phyloP scores from a whole-genome alignment of 2,888 invertebrate species.

The Catocala sponsa region DNA sequence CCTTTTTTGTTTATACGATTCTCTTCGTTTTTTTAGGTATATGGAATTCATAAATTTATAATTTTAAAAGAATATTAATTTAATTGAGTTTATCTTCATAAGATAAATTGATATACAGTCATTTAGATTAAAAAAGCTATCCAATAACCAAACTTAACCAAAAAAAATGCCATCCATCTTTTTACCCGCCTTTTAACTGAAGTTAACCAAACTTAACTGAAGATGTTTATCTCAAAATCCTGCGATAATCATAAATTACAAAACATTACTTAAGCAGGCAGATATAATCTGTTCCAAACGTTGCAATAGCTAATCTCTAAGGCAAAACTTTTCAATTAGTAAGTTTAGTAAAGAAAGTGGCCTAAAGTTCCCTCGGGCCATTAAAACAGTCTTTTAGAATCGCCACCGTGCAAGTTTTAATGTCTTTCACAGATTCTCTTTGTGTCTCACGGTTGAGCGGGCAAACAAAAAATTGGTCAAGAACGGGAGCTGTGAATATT shows the following conservation, averaged over 20 bases:
- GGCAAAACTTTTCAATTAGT: slow-evolving; percentile 51
- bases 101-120: too few species aligned
- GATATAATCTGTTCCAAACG: slow-evolving; percentile 8
- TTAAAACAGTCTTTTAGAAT: slow-evolving; percentile 65
- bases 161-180: not conserved
- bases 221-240: not conserved
- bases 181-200: too few species aligned
- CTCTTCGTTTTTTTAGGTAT: too few species aligned
- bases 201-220: not conserved
- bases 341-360: slow-evolving; percentile 49
- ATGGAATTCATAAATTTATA: too few species aligned
- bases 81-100: too few species aligned
- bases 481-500: slow-evolving; percentile 17
- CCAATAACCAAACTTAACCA: too few species aligned
- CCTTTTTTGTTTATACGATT: too few species aligned
- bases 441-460: slow-evolving; percentile 61
- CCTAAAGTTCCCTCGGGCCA: slow-evolving; percentile 49
- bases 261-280: slow-evolving; percentile 8
- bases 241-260: not conserved
- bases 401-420: slow-evolving; percentile 76
- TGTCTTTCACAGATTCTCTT: slow-evolving; percentile 71
- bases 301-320: slow-evolving; percentile 29
- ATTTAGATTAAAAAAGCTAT: too few species aligned
- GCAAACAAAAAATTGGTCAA: slow-evolving; percentile 58
- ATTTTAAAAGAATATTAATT: too few species aligned